Evolutionary conservation across 2,113 vertebrate genomes (phyloP).

Genomic region (Crypturellus undulatus): DNA sequence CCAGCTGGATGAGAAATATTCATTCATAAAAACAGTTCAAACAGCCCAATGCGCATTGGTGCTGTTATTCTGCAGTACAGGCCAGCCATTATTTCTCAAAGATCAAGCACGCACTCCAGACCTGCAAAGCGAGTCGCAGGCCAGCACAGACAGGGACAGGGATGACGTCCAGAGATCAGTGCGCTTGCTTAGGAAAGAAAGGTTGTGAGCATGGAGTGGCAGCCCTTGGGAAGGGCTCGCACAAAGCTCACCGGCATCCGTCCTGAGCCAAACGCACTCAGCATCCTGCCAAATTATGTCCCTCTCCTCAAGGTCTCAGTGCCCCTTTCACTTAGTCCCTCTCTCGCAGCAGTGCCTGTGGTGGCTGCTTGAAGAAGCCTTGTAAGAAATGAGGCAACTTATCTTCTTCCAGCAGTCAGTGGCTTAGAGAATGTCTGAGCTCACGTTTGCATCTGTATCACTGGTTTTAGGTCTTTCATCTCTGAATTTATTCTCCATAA

Average conservation of each 20-base stretch:
- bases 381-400: not conserved
- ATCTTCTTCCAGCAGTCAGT: not conserved
- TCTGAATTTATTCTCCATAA: not conserved
- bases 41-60: not conserved
- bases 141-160: not conserved
- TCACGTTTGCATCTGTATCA: not conserved
- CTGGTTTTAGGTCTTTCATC: not conserved
- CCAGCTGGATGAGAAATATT: conserved; percentile 8
- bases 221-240: not conserved
- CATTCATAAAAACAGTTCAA: not conserved
- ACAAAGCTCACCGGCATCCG: not conserved
- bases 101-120: not conserved
- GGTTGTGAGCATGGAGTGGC: not conserved
- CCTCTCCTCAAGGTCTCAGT: not conserved
- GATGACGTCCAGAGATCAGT: not conserved
- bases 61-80: not conserved
- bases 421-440: not conserved
- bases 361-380: not conserved
- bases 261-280: not conserved
- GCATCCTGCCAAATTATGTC: not conserved
- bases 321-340: not conserved
- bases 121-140: not conserved
- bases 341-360: not conserved
- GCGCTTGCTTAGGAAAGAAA: not conserved
- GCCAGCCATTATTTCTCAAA: not conserved